phyloP scores from a whole-genome alignment of 1,140 invertebrate species.

The Charaxes varanes region DNA sequence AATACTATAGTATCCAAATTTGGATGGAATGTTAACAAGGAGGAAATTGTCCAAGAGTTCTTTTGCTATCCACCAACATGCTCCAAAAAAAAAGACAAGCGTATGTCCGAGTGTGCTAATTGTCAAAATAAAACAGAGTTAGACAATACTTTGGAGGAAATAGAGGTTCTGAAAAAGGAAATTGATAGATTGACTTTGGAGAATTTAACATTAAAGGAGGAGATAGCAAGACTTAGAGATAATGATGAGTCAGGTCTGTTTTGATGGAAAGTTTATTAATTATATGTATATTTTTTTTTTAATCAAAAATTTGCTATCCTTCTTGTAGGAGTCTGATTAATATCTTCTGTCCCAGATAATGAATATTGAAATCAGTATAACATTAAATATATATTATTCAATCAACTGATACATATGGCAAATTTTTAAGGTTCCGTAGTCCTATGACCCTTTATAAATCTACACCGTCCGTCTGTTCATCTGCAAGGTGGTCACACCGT shows the following conservation, averaged over 20 bases:
- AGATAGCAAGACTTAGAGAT: constrained; percentile 34
- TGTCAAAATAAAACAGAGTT: constrained; percentile 12
- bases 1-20: constrained; percentile 12
- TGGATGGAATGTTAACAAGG: constrained; percentile 15
- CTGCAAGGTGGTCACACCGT: too few species aligned
- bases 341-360: too few species aligned
- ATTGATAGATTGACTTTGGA: constrained; percentile 58
- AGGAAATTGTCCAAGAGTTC: constrained; percentile 22
- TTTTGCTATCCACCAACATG: constrained; percentile 25
- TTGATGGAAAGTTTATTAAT: too few species aligned
- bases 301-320: not conserved
- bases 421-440: too few species aligned
- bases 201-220: constrained; percentile 60
- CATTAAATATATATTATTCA: too few species aligned
- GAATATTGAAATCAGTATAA: too few species aligned
- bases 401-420: too few species aligned
- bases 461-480: too few species aligned
- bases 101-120: constrained; percentile 6
- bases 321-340: too few species aligned
- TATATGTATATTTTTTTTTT: constrained; percentile 3
- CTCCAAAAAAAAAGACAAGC: constrained; percentile 21
- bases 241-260: constrained; percentile 30
- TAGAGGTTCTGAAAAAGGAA: constrained; percentile 31
- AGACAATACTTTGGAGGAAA: constrained; percentile 24
- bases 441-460: too few species aligned